Conservation (phyloP, 2,113 vertebrate genomes). For the Corythoichthys haematopterus region DNA sequence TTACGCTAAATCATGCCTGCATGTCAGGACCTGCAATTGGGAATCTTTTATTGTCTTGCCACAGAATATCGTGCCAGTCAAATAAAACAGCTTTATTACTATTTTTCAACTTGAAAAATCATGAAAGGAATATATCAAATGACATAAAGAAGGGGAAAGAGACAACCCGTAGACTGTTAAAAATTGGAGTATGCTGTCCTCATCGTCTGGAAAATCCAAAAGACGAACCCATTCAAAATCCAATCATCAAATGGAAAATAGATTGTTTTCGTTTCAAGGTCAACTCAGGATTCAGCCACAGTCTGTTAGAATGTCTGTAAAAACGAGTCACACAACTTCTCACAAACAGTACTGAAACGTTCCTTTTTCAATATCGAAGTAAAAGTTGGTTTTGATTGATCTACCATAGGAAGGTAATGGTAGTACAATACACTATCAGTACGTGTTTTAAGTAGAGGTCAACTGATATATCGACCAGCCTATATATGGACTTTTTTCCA, state of each 20-base stretch:
- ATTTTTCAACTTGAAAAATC: background rate
- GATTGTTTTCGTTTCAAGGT: background rate
- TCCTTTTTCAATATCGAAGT: background rate
- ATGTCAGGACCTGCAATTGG: background rate
- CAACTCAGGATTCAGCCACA: background rate
- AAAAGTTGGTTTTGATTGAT: background rate
- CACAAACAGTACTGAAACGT: background rate
- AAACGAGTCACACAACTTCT: background rate
- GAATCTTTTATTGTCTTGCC: constrained; percentile 3
- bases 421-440: background rate
- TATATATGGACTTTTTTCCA: no score
- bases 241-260: constrained; percentile 1
- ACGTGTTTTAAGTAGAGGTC: no score
- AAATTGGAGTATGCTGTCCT: background rate
- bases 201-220: constrained; percentile 1
- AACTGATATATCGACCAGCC: no score
- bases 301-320: background rate
- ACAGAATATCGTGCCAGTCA: constrained; percentile 2
- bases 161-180: background rate
- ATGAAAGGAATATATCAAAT: background rate
- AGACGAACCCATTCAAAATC: background rate
- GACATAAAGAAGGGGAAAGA: background rate
- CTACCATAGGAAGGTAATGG: background rate
- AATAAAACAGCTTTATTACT: background rate
- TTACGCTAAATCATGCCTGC: background rate